Base-by-base conservation (phyloP, 2,113 vertebrate species). In the Syrrhaptes paradoxus region DNA sequence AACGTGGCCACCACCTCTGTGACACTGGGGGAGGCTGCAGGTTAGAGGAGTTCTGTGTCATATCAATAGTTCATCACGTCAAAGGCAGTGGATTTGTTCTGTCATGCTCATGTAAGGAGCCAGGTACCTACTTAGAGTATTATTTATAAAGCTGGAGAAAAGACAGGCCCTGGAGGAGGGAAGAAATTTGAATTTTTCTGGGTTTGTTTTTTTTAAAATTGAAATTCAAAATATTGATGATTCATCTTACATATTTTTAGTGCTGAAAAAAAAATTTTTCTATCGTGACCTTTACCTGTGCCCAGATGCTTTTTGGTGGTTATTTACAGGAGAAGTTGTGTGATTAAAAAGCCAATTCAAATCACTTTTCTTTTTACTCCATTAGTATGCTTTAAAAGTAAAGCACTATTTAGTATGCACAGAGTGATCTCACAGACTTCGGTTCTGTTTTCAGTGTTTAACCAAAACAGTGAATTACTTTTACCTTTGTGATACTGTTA, bases 391-490 rank as follows among this genome's bases (percentile, higher is more conserved):
- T 81, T 94, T 67, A 71, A 92, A 85, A 86, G 38, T 80, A 62
- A 66, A 71, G 26, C 26, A 32, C 43, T 85, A 0, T 58, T 73
- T 94, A 76, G 32, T 89, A 71, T 82, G 29, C 74, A 85, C 6
- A 55, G 41, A 31, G 29, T 55, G 51, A 77, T 68, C 68, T 91
- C 75, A 26, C 63, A 65, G 67, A 41, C 72, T 75, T 88, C 2
- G 4, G n/a, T 74, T 91, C 52, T 68, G 45, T 81, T 93, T 95
- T 86, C 85, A 84, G 49, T 61, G 70, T 89, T 96, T 78, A 96
- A 86, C 82, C 85, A 94, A 93, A 93, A 77, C 68, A 59, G 11
- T 75, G 45, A 94, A 75, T 93, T 90, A 81, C 76, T 95, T 92
- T 80, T 88, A 81, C 90, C 68, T 95, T 94, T 90, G 79, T 92